Base-by-base conservation (phyloP, 2,797 vertebrate genomes). In the Decapterus maruadsi region DNA sequence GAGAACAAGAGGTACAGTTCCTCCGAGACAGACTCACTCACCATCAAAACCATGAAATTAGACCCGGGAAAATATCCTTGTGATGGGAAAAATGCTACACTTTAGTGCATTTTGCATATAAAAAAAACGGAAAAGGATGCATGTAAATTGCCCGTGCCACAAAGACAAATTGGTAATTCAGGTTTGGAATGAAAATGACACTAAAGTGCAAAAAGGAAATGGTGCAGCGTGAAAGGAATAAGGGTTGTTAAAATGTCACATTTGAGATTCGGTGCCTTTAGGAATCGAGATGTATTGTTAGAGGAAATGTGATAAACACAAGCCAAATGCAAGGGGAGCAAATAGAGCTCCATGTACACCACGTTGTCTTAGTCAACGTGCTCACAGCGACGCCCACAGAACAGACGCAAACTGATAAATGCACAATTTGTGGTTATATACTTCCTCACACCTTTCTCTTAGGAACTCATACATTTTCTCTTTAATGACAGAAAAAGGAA, bases 11-110 rank as follows among this genome's bases (percentile, higher is more conserved):
- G 93, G 94, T 88, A 95, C 94, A 94, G 94, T 96, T 96, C 97
- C 97, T 94, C 91, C 86, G 97, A 97, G 97, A 96, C 96, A 95
- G 92, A 96, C 94, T 97, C 96, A 96, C 96, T 97, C 96, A 93
- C 97, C 96, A 96, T 98, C 97, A 97, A 97, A 98, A 98, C 95
- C 96, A 97, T 94, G 97, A 98, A 99, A 99, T 99, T 98, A 99
- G 96, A 97, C 97, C 96, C 93, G 92, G 97, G 92, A 97, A 98
- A 98, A 98, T 97, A 97, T 97, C 97, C 97, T 96, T 97, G 93
- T 93, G 93, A 94, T 93, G 93, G 96, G 96, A 97, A 96, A 97
- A 97, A 96, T 95, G 96, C 95, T 94, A 96, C 96, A 97, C 96
- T 97, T 97, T 97, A 96, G 95, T 96, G 95, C 96, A 96, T 97